Evolutionary conservation across 2,888 invertebrate species (phyloP), one percentile per base, ranked within the genome.

Genomic region (Dysmachus trigonus): DNA sequence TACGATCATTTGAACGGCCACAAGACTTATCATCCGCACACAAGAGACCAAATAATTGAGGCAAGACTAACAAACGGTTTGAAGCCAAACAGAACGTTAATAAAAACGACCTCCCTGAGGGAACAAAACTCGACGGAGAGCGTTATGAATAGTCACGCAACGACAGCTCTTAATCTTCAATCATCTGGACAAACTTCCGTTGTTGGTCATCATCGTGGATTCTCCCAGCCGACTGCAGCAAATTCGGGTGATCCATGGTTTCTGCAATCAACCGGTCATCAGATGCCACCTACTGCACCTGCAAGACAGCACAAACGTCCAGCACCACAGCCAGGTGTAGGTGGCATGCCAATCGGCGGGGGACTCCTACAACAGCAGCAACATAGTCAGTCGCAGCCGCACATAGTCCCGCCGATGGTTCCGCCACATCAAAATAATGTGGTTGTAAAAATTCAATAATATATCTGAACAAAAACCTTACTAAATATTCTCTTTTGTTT

Each of bases 281-380:
- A 92, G 89, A 92, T 92, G 91, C 92, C 92, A 87, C 93, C 93
- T 87, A 93, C 93, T 87, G 93, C 93, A 8, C 93, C 93, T 38
- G 89, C 92, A 76, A 90, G 93, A 87, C 93, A 92, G 89, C 92
- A 93, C 90, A 92, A 93, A 89, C 90, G 92, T 74, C 92, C 92
- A 87, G 92, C 92, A 79, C 92, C 92, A n/a, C 92, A 92, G 88
- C 92, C 92, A 72, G 89, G 89, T 82, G 86, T 84, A 87, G 88
- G 72, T 33, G 47, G 87, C 35, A 87, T 87, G 30, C 87, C 86
- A 53, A 86, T 86, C 82, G 86, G 85, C 47, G 77, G 88, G 73
- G 88, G 89, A 31, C 87, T 90, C 81, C 88, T 90, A 85, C 91
- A 91, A 87, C 91, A 92, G 87, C 92, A 91, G 86, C 92, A 91